phyloP scores from a whole-genome alignment of 2,797 vertebrate species.

The Oryzias sinensis region DNA sequence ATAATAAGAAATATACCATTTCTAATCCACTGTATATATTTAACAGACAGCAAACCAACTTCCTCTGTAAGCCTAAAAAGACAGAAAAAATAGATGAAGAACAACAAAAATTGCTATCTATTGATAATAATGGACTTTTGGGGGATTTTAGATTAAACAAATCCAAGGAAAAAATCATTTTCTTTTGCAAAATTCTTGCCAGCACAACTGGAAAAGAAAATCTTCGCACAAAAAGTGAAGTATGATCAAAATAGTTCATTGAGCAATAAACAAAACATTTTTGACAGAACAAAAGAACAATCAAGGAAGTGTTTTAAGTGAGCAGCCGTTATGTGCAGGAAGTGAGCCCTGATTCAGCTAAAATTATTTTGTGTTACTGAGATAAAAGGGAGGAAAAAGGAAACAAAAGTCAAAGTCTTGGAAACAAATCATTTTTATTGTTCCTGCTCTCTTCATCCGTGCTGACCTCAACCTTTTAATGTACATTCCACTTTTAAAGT shows the following conservation, averaged over 20 bases:
- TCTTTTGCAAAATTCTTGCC: too few relatives aligned
- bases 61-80: too few relatives aligned
- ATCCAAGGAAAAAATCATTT: too few relatives aligned
- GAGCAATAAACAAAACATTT: constrained; percentile 23
- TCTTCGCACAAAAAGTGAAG: constrained; percentile 8
- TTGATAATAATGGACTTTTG: too few relatives aligned
- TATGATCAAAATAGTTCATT: constrained; percentile 27
- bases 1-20: too few relatives aligned
- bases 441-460: constrained; percentile 14
- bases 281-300: constrained; percentile 19
- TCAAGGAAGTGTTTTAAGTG: constrained; percentile 9
- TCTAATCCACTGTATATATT: too few relatives aligned
- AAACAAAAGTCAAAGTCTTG: not conserved
- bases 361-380: constrained; percentile 4
- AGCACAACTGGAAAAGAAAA: not conserved
- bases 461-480: constrained; percentile 54
- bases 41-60: too few relatives aligned
- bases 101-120: too few relatives aligned
- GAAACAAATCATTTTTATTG: constrained; percentile 1
- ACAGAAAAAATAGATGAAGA: too few relatives aligned
- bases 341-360: constrained; percentile 1
- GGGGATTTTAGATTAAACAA: too few relatives aligned
- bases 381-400: constrained; percentile 3
- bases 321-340: constrained; percentile 4
- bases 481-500: constrained; percentile 6